phyloP scores from a whole-genome alignment of 2,888 invertebrate genomes.

The Standfussiana lucernea region DNA sequence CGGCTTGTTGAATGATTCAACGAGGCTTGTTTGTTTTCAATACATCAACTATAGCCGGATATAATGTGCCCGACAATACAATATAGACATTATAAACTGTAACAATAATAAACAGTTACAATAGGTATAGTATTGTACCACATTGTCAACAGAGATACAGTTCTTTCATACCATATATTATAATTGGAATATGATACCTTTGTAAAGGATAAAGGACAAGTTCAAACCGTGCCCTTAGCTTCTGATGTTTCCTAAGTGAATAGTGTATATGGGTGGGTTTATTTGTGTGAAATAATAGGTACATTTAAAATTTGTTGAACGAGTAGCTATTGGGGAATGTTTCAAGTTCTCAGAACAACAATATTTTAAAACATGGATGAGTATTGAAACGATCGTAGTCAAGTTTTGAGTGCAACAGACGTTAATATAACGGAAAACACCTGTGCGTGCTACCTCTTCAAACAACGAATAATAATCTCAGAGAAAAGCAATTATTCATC shows the following conservation, averaged over 20 bases:
- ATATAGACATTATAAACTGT: neutral
- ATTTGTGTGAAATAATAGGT: neutral
- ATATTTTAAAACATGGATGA: neutral
- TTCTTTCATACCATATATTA: neutral
- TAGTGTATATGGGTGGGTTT: neutral
- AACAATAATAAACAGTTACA: neutral
- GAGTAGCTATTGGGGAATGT: neutral
- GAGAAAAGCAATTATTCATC: neutral
- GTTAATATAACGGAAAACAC: neutral
- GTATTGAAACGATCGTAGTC: neutral
- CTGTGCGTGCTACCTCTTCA: neutral
- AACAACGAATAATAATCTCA: neutral
- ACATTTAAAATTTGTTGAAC: neutral
- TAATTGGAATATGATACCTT: neutral
- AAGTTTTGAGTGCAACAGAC: neutral
- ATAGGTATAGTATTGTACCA: neutral
- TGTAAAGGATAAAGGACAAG: neutral
- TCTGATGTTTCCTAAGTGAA: neutral
- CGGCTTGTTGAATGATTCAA: slow-evolving; percentile 72
- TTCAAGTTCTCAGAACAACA: neutral
- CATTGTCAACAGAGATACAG: neutral
- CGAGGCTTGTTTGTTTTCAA: slow-evolving; percentile 65
- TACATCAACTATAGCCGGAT: slow-evolving; percentile 58
- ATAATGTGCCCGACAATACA: slow-evolving; percentile 14
- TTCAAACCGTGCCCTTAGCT: neutral